Conservation (phyloP, 2,888 invertebrate species). For the Eucera pruinosa region DNA sequence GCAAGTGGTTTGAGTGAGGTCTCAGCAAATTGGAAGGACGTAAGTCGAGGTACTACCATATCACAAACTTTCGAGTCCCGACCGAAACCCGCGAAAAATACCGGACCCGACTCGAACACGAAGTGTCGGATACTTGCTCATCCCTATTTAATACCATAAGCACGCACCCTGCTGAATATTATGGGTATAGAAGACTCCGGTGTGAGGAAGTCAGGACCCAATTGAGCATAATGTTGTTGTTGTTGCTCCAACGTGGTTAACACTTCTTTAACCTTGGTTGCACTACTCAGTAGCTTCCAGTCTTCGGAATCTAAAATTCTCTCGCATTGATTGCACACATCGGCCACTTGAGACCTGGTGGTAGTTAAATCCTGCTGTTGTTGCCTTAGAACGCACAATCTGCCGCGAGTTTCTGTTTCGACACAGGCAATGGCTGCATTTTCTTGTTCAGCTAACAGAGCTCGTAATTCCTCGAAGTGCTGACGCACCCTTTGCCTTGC, state of each 20-base stretch:
- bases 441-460: conserved; percentile 85
- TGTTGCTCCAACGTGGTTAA: conserved; percentile 85
- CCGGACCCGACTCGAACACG: too few relatives aligned
- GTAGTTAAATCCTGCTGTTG: conserved; percentile 86
- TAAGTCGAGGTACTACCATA: too few relatives aligned
- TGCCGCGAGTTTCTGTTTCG: conserved; percentile 86
- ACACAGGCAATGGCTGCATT: conserved; percentile 85
- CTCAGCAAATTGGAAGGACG: too few relatives aligned
- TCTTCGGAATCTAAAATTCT: conserved; percentile 86
- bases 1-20: too few relatives aligned
- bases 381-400: conserved; percentile 85
- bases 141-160: not conserved
- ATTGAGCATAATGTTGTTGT: conserved; percentile 86
- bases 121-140: too few relatives aligned
- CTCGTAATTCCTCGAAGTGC: conserved; percentile 85
- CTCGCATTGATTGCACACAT: conserved; percentile 86
- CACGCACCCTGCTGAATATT: conserved; percentile 86
- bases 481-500: conserved; percentile 84
- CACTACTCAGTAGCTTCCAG: conserved; percentile 84
- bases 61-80: too few relatives aligned
- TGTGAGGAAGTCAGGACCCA: conserved; percentile 85
- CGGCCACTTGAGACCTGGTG: conserved; percentile 85
- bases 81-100: too few relatives aligned
- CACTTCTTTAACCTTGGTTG: conserved; percentile 85
- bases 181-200: conserved; percentile 86